A percentile compares a stretch with the other conserved stretches of the same genome.
These are phyloP conservation scores for Triplophysa siluroides DNA, from an alignment of 2,113 vertebrate species.

Conservation along the genomic window DNA sequence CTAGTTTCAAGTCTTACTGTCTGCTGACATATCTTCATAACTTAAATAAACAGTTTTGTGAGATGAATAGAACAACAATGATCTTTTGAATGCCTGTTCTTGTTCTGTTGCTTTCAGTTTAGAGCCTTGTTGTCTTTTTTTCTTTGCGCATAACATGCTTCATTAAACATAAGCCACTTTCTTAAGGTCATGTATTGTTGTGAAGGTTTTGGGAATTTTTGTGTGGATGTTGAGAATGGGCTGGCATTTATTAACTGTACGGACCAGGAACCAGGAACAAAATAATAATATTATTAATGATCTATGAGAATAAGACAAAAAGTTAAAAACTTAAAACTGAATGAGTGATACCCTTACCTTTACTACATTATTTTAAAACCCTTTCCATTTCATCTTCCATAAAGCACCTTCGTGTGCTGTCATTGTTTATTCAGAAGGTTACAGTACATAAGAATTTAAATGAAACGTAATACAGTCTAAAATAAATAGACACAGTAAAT, in stretches of 20 bases:
- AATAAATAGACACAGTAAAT: too few species aligned
- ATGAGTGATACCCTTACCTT: too few species aligned
- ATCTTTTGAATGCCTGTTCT: background rate
- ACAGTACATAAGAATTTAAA: background rate
- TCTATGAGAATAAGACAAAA: too few species aligned
- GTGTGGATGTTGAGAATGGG: background rate
- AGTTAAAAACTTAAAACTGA: too few species aligned
- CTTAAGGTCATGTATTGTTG: background rate
- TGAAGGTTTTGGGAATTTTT: background rate
- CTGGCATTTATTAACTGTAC: background rate
- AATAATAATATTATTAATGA: too few species aligned
- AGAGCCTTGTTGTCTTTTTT: background rate
- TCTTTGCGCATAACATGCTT: background rate
- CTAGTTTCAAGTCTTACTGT: background rate
- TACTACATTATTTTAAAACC: too few species aligned
- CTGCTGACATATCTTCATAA: background rate
- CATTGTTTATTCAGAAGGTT: background rate
- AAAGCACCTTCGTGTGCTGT: background rate
- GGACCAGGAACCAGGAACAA: too few species aligned
- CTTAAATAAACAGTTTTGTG: background rate
- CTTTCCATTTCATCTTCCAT: too few species aligned
- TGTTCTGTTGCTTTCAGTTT: background rate
- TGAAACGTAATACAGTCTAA: background rate
- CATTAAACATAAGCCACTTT: background rate
- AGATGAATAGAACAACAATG: background rate